These are phyloP conservation scores for Phalacrocorax brasilianus DNA, from an alignment of 2,113 vertebrate genomes.

Conservation along the genomic window DNA sequence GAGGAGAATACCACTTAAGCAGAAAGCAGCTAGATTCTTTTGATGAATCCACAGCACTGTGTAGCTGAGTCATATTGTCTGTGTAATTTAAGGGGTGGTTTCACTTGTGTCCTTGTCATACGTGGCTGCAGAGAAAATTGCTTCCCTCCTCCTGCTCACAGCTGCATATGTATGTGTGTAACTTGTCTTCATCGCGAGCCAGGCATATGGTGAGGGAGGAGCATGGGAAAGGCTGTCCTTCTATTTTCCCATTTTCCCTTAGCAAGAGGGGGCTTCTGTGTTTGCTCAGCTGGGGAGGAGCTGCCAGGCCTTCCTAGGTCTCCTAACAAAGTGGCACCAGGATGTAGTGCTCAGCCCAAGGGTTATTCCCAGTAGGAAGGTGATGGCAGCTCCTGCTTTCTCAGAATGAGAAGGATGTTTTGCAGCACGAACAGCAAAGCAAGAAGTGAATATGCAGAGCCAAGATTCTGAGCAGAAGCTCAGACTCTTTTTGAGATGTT, in stretches of 20 bases:
- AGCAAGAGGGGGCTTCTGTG: neutral
- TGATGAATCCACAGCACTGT: neutral
- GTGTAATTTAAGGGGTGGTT: neutral
- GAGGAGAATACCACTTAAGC: neutral
- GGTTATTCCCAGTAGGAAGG: neutral
- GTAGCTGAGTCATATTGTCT: neutral
- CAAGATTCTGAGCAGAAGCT: neutral
- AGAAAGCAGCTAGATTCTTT: neutral
- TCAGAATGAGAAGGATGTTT: neutral
- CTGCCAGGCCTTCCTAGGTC: neutral
- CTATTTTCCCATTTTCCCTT: neutral
- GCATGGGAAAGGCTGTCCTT: neutral
- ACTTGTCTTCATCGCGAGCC: neutral
- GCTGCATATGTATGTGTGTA: rapidly evolving
- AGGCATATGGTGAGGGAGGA: neutral
- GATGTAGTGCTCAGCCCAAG: neutral
- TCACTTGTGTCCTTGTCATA: neutral
- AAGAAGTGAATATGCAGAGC: neutral
- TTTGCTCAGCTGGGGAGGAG: neutral
- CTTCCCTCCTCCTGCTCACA: neutral
- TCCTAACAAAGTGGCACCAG: neutral
- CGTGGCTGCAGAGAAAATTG: neutral
- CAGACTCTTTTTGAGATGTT: neutral
- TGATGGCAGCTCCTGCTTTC: neutral
- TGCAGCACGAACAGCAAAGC: neutral